Conservation (phyloP, 2,113 vertebrate species). For the Perca flavescens region DNA sequence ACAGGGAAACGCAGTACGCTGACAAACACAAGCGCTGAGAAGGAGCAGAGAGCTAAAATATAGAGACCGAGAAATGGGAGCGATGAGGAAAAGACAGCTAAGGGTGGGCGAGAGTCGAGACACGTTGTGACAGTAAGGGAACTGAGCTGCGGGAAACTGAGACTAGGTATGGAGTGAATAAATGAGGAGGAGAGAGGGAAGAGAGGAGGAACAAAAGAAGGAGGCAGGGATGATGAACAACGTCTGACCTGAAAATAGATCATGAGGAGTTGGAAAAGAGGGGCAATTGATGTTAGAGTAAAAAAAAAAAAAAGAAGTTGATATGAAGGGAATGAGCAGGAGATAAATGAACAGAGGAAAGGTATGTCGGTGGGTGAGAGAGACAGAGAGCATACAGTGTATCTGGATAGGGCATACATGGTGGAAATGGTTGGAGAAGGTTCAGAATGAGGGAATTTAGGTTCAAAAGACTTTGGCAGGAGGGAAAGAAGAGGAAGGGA, state of each 20-base stretch:
- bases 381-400: background rate
- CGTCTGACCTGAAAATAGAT: slow-evolving; percentile 58
- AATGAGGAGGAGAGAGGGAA: slow-evolving; percentile 9
- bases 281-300: slow-evolving; percentile 9
- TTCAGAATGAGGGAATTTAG: background rate
- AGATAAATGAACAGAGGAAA: slow-evolving; percentile 10
- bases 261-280: slow-evolving; percentile 16
- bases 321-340: slow-evolving; percentile 19
- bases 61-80: background rate
- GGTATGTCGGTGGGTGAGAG: background rate
- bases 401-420: slow-evolving; percentile 1
- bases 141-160: slow-evolving; percentile 26
- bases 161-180: slow-evolving; percentile 7
- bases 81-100: slow-evolving; percentile 28
- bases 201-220: background rate
- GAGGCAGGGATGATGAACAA: slow-evolving; percentile 45
- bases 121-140: slow-evolving; percentile 42
- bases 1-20: slow-evolving; percentile 42
- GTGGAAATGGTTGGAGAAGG: background rate
- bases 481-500: background rate
- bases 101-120: slow-evolving; percentile 6
- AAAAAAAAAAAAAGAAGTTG: slow-evolving; percentile 25
- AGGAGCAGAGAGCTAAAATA: background rate
- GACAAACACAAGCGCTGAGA: slow-evolving; percentile 32
- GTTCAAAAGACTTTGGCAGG: slow-evolving; percentile 17